Evolutionary conservation across 2,797 vertebrate species (phyloP).

Genomic region (Lagodon rhomboides): DNA sequence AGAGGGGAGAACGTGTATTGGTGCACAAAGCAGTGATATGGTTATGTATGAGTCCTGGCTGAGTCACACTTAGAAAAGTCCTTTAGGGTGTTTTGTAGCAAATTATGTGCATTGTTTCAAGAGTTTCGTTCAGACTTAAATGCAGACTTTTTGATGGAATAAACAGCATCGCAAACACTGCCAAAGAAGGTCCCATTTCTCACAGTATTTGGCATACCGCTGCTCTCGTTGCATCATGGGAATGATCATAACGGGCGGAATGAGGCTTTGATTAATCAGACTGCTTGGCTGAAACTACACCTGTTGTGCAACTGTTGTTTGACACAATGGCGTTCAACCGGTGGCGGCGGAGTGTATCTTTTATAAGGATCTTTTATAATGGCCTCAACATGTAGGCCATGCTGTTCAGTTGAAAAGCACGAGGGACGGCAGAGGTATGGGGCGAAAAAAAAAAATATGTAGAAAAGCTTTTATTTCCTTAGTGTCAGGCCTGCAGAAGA

Average conservation of each 20-base stretch:
- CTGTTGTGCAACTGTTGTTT: constrained; percentile 32
- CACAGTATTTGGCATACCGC: neutral
- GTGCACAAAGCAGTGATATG: constrained; percentile 37
- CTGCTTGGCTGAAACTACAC: constrained; percentile 14
- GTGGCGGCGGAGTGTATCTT: constrained; percentile 7
- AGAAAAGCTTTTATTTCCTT: constrained; percentile 12
- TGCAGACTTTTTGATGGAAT: constrained; percentile 1
- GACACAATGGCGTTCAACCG: constrained; percentile 7
- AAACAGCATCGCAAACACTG: constrained; percentile 4
- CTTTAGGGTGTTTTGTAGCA: constrained; percentile 36
- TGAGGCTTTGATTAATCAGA: constrained; percentile 26
- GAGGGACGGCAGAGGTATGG: neutral
- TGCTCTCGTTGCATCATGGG: constrained; percentile 21
- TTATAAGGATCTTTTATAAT: neutral
- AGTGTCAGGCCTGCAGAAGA: neutral
- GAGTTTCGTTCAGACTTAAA: constrained; percentile 18
- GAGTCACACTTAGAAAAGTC: constrained; percentile 40
- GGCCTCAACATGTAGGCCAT: neutral
- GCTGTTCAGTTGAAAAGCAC: constrained; percentile 13
- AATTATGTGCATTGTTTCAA: constrained; percentile 25
- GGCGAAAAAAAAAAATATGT: neutral
- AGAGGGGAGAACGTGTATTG: constrained; percentile 23
- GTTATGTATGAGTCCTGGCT: constrained; percentile 28
- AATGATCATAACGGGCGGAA: constrained; percentile 31
- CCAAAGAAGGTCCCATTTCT: constrained; percentile 6